Percentiles rank a stretch among this genome's conserved stretches.
Conservation (phyloP, 1,140 invertebrate species). For the Diabrotica virgifera region DNA sequence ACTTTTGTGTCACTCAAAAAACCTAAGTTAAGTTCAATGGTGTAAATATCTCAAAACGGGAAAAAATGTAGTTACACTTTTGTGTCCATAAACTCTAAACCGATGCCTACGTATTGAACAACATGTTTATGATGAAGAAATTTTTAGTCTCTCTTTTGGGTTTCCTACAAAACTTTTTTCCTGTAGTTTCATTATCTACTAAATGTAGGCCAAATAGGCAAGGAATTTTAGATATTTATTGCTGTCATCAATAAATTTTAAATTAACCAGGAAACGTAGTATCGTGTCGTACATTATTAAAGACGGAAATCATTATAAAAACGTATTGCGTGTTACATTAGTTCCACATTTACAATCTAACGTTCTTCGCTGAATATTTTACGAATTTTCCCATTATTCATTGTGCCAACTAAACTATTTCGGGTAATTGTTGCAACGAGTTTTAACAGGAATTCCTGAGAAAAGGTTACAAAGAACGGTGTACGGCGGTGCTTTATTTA, state of each 20-base stretch:
- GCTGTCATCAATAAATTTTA: neutral
- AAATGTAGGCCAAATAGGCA: neutral
- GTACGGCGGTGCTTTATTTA: neutral
- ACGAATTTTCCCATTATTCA: neutral
- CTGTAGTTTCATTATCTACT: too few relatives aligned
- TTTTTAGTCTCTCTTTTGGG: too few relatives aligned
- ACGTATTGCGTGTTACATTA: neutral
- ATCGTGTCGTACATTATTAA: neutral
- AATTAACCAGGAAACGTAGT: neutral
- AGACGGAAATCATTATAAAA: constrained; percentile 1
- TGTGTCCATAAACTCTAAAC: too few relatives aligned
- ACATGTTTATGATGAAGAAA: too few relatives aligned
- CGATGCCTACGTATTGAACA: too few relatives aligned
- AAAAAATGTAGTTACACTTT: too few relatives aligned
- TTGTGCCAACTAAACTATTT: neutral
- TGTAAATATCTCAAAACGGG: too few relatives aligned
- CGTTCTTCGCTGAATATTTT: neutral
- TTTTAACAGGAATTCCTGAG: neutral
- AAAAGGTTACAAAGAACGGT: neutral
- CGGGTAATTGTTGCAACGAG: neutral
- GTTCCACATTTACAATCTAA: neutral
- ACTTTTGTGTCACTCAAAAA: too few relatives aligned
- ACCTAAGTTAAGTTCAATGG: too few relatives aligned
- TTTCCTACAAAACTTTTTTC: too few relatives aligned
- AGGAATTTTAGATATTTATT: neutral